A percentile compares a stretch with the other conserved stretches of the same genome.
Conservation (phyloP, 2,797 vertebrate genomes). For the Apogon hyalosoma region DNA sequence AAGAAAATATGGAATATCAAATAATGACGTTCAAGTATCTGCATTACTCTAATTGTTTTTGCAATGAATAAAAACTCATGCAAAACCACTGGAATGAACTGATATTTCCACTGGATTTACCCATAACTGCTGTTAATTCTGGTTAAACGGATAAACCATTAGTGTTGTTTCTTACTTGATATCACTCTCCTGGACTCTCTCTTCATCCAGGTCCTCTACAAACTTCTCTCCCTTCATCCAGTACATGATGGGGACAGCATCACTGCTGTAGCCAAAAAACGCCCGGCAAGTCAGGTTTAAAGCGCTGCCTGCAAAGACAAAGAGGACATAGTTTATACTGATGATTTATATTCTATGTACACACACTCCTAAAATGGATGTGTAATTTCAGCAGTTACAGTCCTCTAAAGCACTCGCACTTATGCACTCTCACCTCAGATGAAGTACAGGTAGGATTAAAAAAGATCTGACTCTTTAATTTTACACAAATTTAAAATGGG, state of each 20-base stretch:
- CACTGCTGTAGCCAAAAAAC: conserved; percentile 96
- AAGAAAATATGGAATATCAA: no score
- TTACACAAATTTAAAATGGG: conserved; percentile 1
- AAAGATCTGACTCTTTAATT: conserved; percentile 27
- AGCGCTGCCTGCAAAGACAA: conserved; percentile 85
- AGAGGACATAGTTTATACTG: conserved; percentile 40
- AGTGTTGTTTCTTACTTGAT: conserved; percentile 90
- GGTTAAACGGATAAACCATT: conserved; percentile 11
- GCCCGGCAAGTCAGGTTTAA: conserved; percentile 97
- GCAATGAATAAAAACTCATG: conserved; percentile 60
- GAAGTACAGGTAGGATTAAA: conserved; percentile 19
- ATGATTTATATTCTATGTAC: conserved; percentile 11
- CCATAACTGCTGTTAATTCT: conserved; percentile 41
- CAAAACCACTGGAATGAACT: conserved; percentile 43
- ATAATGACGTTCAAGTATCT: no score
- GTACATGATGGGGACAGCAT: conserved; percentile 95
- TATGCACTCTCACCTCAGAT: conserved; percentile 12
- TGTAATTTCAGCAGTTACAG: background rate
- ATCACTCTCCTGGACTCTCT: conserved; percentile 93
- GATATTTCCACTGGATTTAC: conserved; percentile 55
- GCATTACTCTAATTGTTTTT: no score
- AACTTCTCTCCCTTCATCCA: conserved; percentile 99
- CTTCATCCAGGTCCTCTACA: conserved; percentile 98
- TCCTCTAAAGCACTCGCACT: no score
- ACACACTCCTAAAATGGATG: background rate